Conservation (phyloP, 2,113 vertebrate species). For the Copsychus sechellarum region DNA sequence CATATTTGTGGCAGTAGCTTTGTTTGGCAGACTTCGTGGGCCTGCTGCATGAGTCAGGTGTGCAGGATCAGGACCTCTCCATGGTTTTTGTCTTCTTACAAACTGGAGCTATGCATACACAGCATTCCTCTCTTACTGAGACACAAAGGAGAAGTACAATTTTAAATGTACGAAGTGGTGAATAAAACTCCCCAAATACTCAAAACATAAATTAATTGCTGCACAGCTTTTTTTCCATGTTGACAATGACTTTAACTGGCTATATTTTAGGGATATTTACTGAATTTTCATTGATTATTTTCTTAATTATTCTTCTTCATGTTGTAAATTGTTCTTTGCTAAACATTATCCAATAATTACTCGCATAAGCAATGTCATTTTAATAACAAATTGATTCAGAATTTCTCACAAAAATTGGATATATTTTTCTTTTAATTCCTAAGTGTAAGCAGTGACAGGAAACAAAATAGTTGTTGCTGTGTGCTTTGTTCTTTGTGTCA, state of each 20-base stretch:
- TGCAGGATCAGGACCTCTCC: background rate
- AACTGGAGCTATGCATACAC: background rate
- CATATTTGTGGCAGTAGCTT: background rate
- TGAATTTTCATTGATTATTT: slow-evolving; percentile 46
- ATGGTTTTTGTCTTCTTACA: background rate
- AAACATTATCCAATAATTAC: slow-evolving; percentile 41
- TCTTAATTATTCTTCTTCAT: background rate
- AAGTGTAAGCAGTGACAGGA: background rate
- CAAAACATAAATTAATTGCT: slow-evolving; percentile 8
- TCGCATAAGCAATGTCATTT: background rate
- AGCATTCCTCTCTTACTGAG: background rate
- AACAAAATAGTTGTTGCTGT: slow-evolving; percentile 39
- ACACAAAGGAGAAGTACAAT: background rate
- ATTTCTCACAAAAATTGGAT: background rate
- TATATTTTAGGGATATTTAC: background rate
- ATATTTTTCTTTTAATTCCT: slow-evolving; percentile 15
- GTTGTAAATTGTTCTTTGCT: slow-evolving; percentile 6
- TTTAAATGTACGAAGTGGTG: background rate
- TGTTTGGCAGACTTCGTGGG: background rate
- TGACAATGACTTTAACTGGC: background rate
- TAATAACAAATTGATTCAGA: slow-evolving; percentile 35
- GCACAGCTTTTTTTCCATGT: background rate
- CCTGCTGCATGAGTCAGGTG: background rate
- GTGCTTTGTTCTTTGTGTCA: slow-evolving; percentile 38
- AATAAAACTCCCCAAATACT: background rate